phyloP scores from a whole-genome alignment of 2,888 invertebrate genomes.

The Pelosia muscerda region DNA sequence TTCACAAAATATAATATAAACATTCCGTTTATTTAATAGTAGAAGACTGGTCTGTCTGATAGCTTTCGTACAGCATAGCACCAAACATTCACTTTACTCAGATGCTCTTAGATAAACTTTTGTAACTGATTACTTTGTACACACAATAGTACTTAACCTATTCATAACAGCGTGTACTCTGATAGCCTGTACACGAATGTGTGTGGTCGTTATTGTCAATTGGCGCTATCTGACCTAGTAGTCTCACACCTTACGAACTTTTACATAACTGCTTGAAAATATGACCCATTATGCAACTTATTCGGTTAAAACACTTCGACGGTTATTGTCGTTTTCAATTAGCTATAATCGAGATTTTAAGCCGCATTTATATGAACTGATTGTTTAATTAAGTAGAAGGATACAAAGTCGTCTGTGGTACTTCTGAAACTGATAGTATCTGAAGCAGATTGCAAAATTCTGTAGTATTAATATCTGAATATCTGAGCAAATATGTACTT shows the following conservation, averaged over 20 bases:
- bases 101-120: conserved; percentile 8
- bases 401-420: conserved; percentile 7
- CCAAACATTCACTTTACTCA: not conserved
- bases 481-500: no score
- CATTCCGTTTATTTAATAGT: not conserved
- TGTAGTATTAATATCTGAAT: no score
- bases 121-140: conserved; percentile 11
- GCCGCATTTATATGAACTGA: conserved; percentile 6
- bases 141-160: conserved; percentile 11
- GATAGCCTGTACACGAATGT: conserved; percentile 1
- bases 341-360: conserved; percentile 12
- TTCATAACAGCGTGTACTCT: conserved; percentile 1
- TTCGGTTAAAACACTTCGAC: conserved; percentile 12
- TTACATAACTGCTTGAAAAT: conserved; percentile 38
- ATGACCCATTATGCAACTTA: conserved; percentile 15
- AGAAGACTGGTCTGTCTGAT: not conserved
- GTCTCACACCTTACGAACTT: conserved; percentile 22
- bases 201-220: conserved; percentile 37
- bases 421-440: not conserved
- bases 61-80: not conserved
- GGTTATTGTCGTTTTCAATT: conserved; percentile 16
- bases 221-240: conserved; percentile 24
- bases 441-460: not conserved
- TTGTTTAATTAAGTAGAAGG: not conserved
- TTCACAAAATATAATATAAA: not conserved